A percentile compares a stretch with the other conserved stretches of the same genome.
Conservation (phyloP, 2,797 vertebrate species). For the Phoxinus dragarum region DNA sequence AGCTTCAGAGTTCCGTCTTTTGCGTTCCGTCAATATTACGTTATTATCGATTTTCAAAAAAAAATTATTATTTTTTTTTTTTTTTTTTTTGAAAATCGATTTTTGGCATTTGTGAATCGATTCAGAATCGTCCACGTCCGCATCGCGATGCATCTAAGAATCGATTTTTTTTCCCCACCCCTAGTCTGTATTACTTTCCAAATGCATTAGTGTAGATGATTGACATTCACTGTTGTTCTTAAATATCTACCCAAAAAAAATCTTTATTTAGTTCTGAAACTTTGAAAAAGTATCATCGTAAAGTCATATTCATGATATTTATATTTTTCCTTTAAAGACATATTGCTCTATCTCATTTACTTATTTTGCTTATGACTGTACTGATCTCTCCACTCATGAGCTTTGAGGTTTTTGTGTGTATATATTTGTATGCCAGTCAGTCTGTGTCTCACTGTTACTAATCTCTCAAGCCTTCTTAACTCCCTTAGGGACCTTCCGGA, state of each 20-base stretch:
- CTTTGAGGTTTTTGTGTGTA: slow-evolving; percentile 11
- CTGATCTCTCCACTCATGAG: slow-evolving; percentile 14
- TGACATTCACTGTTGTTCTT: background rate
- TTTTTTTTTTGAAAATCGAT: too few relatives aligned
- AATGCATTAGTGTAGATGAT: background rate
- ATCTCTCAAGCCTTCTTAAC: slow-evolving; percentile 55
- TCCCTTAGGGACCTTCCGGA: slow-evolving; percentile 74
- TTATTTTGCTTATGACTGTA: background rate
- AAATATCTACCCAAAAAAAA: background rate
- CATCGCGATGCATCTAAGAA: too few relatives aligned
- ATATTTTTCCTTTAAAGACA: background rate
- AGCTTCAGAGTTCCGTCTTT: too few relatives aligned
- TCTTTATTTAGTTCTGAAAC: background rate
- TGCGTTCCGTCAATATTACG: too few relatives aligned
- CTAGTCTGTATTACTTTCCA: background rate
- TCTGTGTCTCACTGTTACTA: slow-evolving; percentile 54
- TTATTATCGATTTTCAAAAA: too few relatives aligned
- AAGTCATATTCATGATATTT: background rate
- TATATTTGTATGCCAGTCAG: slow-evolving; percentile 37
- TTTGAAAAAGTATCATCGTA: background rate
- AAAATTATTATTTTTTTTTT: too few relatives aligned
- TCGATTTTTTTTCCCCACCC: too few relatives aligned
- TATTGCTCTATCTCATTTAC: background rate
- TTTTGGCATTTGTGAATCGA: too few relatives aligned
- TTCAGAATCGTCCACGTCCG: too few relatives aligned